Evolutionary conservation across 2,797 vertebrate species (phyloP).

Genomic region (Danio aesculapii): DNA sequence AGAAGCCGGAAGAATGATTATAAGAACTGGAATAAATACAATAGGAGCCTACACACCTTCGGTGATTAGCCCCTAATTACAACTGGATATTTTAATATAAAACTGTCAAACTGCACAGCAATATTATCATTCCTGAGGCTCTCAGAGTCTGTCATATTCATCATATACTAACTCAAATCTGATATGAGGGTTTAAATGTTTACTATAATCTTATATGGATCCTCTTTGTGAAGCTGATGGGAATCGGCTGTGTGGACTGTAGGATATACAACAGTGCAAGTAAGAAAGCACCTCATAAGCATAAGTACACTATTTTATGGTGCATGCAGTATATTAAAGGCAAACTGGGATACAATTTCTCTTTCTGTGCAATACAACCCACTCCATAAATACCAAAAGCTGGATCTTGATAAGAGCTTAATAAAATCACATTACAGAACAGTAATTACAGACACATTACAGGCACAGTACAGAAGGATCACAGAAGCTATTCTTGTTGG

Average conservation of each 20-base stretch:
- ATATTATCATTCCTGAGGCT: neutral
- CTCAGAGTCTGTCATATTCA: conserved; percentile 3
- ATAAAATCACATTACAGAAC: neutral
- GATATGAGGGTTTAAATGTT: neutral
- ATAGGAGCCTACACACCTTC: no score
- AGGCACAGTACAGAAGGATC: neutral
- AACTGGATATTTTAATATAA: neutral
- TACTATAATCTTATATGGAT: neutral
- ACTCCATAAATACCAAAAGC: conserved; percentile 5
- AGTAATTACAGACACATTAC: no score
- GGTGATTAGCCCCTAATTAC: no score
- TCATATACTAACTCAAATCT: neutral
- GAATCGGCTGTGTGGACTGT: neutral
- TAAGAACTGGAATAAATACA: no score
- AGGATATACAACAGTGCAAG: neutral
- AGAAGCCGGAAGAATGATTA: no score
- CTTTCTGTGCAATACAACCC: neutral
- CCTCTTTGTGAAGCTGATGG: neutral
- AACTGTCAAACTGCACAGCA: neutral
- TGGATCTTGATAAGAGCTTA: conserved; percentile 18
- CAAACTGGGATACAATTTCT: neutral
- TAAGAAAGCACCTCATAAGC: neutral
- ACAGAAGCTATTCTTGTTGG: neutral
- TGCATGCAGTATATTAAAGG: neutral
- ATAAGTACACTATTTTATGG: neutral